These are phyloP conservation scores for Dicyrtoma fusca DNA, from an alignment of 2,888 invertebrate species.

Conservation along the genomic window DNA sequence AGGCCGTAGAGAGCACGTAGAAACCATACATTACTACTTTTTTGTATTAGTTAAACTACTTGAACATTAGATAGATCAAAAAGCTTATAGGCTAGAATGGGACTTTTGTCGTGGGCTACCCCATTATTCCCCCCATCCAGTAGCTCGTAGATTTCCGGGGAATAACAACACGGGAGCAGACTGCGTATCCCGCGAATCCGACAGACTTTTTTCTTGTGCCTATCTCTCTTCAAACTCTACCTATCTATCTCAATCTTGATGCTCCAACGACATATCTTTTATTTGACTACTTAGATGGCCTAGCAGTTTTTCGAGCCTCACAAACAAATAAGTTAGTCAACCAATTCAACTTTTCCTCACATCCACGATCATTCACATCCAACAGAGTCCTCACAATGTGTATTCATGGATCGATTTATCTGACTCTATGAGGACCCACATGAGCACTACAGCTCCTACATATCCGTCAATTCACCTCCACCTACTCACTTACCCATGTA, in stretches of 20 bases:
- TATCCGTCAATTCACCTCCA: too few relatives aligned
- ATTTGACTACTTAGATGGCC: constrained; percentile 29
- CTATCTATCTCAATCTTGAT: constrained; percentile 34
- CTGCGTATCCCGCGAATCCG: not conserved
- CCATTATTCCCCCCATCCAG: constrained; percentile 18
- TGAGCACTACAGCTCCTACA: too few relatives aligned
- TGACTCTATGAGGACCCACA: too few relatives aligned
- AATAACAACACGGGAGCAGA: not conserved
- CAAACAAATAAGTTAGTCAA: constrained; percentile 25
- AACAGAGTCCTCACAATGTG: too few relatives aligned
- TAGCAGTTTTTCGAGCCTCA: constrained; percentile 6
- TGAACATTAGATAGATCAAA: constrained; percentile 36
- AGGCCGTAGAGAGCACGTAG: not conserved
- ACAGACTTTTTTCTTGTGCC: constrained; percentile 1
- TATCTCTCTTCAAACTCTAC: constrained; percentile 16
- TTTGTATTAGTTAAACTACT: constrained; percentile 35
- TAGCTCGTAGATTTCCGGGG: constrained; percentile 7
- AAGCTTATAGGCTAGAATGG: constrained; percentile 21
- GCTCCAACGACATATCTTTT: constrained; percentile 24
- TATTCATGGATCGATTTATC: too few relatives aligned
- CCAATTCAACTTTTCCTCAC: constrained; percentile 14
- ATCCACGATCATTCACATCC: not conserved
- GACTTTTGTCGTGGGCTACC: constrained; percentile 24
- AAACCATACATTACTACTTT: constrained; percentile 30
- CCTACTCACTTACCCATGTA: not conserved